Evolutionary conservation across 2,888 invertebrate species (phyloP).

Genomic region (Eilema depressum): DNA sequence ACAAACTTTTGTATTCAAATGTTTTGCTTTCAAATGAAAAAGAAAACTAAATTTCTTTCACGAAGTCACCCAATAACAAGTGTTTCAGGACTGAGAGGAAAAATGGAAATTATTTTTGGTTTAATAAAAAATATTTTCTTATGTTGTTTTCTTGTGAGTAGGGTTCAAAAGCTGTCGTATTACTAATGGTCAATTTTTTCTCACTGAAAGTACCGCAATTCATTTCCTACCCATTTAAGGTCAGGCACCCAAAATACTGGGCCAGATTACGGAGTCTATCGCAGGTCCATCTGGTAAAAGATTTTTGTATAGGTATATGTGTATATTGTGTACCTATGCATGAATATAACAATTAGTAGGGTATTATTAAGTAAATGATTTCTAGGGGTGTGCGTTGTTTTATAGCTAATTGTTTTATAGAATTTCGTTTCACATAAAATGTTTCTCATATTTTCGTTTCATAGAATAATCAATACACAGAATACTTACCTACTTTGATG

Average conservation of each 20-base stretch:
- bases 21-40: slow-evolving; percentile 18
- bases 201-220: neutral
- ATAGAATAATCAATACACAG: too few species aligned
- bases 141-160: neutral
- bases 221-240: neutral
- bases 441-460: too few species aligned
- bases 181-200: neutral
- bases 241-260: neutral
- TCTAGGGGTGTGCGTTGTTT: too few species aligned
- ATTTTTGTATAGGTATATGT: too few species aligned
- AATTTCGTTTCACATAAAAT: too few species aligned
- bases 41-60: slow-evolving; percentile 23
- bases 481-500: too few species aligned
- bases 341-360: too few species aligned
- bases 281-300: too few species aligned
- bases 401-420: too few species aligned
- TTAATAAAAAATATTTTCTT: neutral
- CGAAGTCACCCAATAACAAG: slow-evolving; percentile 13
- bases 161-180: neutral
- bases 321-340: too few species aligned
- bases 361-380: too few species aligned
- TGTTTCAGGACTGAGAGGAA: slow-evolving; percentile 3
- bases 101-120: slow-evolving; percentile 1
- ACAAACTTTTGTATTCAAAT: slow-evolving; percentile 20
- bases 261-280: too few species aligned